Conservation (phyloP, 1,140 invertebrate species). For the Megathymus violae region DNA sequence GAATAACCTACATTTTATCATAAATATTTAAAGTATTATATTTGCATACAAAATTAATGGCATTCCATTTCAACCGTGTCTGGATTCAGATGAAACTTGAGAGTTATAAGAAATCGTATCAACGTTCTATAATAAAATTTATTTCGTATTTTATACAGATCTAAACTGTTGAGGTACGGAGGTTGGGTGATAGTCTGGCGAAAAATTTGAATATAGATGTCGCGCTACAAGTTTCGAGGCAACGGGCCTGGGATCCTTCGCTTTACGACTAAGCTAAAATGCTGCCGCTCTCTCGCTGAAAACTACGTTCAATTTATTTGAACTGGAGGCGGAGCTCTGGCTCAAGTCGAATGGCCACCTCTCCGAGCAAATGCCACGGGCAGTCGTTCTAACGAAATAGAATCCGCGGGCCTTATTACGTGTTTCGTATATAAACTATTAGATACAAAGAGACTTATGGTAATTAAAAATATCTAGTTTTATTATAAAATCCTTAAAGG, state of each 20-base stretch:
- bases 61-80: background rate
- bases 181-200: conserved; percentile 27
- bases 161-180: conserved; percentile 29
- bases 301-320: conserved; percentile 72
- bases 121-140: conserved; percentile 26
- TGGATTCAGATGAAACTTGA: background rate
- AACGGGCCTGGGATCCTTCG: conserved; percentile 60
- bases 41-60: background rate
- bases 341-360: conserved; percentile 70
- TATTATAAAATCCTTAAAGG: too few relatives aligned
- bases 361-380: conserved; percentile 63
- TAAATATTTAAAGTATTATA: background rate
- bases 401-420: conserved; percentile 54
- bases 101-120: background rate
- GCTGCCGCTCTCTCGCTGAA: conserved; percentile 65
- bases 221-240: conserved; percentile 56
- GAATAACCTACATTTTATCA: too few relatives aligned
- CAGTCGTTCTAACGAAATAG: conserved; percentile 67
- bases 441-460: conserved; percentile 32
- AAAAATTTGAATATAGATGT: conserved; percentile 79
- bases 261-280: conserved; percentile 77
- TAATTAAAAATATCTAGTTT: too few relatives aligned
- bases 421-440: conserved; percentile 31
- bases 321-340: conserved; percentile 68
- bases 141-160: conserved; percentile 25